phyloP scores from a whole-genome alignment of 2,888 invertebrate species.

The Pycnomerus fuliginosus region DNA sequence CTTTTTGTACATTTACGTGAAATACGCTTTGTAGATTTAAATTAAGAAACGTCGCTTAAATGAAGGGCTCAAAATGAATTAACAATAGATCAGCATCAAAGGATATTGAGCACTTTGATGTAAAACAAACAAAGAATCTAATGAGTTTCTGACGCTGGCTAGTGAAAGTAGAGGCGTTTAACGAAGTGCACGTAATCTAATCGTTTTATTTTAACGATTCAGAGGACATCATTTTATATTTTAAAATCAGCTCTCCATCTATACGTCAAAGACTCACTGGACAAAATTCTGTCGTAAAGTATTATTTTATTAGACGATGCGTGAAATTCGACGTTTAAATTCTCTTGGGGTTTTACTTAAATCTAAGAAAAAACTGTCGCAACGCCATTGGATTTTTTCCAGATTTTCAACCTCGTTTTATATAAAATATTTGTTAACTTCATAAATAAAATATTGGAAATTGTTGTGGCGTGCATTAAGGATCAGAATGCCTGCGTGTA shows the following conservation, averaged over 20 bases:
- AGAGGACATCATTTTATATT: no score
- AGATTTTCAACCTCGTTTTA: no score
- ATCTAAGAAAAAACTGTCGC: conserved; percentile 16
- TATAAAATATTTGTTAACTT: conserved; percentile 6
- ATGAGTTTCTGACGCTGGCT: conserved; percentile 21
- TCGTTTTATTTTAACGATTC: conserved; percentile 14
- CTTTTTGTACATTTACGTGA: not conserved
- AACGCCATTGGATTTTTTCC: conserved; percentile 13
- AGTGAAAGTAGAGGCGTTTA: conserved; percentile 17
- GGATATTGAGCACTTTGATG: conserved; percentile 23
- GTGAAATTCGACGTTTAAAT: no score
- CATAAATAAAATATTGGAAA: conserved; percentile 14
- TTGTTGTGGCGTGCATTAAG: conserved; percentile 6
- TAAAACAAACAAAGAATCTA: conserved; percentile 25
- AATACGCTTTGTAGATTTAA: no score
- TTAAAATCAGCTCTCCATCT: no score
- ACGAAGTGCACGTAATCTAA: conserved; percentile 21
- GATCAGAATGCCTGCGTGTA: not conserved
- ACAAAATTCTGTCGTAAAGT: no score
- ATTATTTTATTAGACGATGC: no score
- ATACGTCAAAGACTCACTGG: no score
- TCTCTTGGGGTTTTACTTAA: no score
- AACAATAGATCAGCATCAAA: no score
- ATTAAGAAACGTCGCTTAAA: no score
- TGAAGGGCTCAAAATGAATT: no score